Percentiles rank a stretch among this genome's conserved stretches.
phyloP scores from a whole-genome alignment of 92 coral and sea anemone genomes.

The Epizoanthus scotinus region DNA sequence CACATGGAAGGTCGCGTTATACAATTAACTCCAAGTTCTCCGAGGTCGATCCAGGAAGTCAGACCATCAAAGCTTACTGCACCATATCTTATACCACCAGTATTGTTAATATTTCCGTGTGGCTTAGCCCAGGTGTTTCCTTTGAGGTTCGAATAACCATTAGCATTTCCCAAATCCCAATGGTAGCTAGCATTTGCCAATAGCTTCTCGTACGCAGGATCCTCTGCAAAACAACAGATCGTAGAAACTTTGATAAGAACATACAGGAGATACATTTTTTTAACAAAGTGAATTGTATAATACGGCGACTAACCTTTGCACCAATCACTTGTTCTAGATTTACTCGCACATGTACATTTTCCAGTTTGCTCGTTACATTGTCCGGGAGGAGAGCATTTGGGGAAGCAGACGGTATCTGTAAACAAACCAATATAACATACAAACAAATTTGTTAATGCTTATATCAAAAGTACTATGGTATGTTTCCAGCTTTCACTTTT shows the following conservation, averaged over 20 bases:
- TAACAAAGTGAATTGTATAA: constrained; percentile 46
- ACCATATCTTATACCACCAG: neutral
- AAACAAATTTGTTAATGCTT: too few relatives aligned
- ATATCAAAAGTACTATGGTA: too few relatives aligned
- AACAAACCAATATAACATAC: neutral
- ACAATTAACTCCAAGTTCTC: neutral
- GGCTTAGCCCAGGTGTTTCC: neutral
- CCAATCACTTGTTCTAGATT: neutral
- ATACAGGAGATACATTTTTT: neutral
- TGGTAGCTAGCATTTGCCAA: neutral
- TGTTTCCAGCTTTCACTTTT: too few relatives aligned
- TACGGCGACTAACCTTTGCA: neutral
- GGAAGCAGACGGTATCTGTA: constrained; percentile 9
- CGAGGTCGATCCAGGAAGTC: constrained; percentile 14
- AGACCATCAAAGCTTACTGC: neutral
- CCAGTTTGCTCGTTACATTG: constrained; percentile 2
- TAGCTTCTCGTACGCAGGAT: neutral
- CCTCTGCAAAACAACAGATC: neutral
- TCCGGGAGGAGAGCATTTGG: neutral
- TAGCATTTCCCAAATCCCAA: constrained; percentile 7
- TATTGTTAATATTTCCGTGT: neutral
- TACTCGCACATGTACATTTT: neutral
- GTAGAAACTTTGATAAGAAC: neutral
- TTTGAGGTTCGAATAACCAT: neutral
- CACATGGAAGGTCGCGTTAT: constrained; percentile 10